Evolutionary conservation across 2,797 vertebrate genomes (phyloP).

Genomic region (Pyrrhura leucotis): DNA sequence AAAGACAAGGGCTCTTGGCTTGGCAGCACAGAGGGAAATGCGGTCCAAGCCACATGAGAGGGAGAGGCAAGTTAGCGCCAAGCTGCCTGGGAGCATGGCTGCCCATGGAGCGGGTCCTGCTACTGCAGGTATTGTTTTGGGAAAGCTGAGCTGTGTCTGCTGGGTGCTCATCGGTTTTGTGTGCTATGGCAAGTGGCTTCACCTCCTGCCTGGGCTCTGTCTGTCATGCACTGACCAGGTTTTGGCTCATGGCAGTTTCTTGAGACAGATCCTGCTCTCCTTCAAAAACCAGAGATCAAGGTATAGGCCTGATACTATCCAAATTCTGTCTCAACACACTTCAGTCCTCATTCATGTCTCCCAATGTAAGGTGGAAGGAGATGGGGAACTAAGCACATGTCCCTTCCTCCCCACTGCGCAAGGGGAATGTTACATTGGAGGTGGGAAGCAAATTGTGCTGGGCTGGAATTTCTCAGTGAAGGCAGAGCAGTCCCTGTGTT

Average conservation of each 20-base stretch:
- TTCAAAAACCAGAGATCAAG: not conserved
- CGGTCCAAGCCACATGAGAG: not conserved
- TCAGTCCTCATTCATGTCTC: not conserved
- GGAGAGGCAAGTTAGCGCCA: not conserved
- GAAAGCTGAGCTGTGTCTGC: not conserved
- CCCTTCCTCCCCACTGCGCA: fast-evolving
- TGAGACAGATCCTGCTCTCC: not conserved
- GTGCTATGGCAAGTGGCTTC: fast-evolving
- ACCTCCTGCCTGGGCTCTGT: fast-evolving
- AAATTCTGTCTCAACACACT: not conserved
- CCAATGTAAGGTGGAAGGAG: not conserved
- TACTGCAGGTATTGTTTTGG: not conserved
- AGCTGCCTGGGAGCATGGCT: fast-evolving
- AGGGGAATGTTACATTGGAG: not conserved
- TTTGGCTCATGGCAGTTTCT: fast-evolving
- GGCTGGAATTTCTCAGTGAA: not conserved
- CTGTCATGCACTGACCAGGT: fast-evolving
- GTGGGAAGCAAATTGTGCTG: not conserved
- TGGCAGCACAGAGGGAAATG: not conserved
- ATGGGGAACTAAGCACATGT: fast-evolving
- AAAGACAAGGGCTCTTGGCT: not conserved
- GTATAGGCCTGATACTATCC: fast-evolving
- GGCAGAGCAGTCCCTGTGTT: not conserved
- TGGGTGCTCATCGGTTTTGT: fast-evolving
- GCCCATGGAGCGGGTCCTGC: fast-evolving